Conservation (phyloP, 2,888 invertebrate genomes). For the Chloroclystis v-ata region DNA sequence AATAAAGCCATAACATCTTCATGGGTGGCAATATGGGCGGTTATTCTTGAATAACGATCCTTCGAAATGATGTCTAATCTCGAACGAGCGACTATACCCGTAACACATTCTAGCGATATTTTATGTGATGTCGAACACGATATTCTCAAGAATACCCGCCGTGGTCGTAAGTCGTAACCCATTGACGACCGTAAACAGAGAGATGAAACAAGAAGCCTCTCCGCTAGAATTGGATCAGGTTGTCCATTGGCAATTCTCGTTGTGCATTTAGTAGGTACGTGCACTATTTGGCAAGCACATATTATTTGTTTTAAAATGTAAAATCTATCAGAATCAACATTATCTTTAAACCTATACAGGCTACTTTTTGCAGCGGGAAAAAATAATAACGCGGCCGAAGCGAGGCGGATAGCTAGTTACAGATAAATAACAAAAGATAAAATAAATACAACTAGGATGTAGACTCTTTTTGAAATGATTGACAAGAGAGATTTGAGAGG, state of each 20-base stretch:
- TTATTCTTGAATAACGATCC: neutral
- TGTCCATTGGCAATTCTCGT: conserved; percentile 8
- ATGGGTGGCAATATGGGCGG: conserved; percentile 28
- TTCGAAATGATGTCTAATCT: conserved; percentile 1
- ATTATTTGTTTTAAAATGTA: neutral
- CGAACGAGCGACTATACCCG: neutral
- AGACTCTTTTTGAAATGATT: no score
- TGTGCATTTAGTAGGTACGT: conserved; percentile 10
- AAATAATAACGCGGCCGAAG: no score
- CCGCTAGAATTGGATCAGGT: conserved; percentile 25
- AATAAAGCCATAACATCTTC: conserved; percentile 27
- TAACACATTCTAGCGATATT: neutral
- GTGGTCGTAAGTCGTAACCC: conserved; percentile 5
- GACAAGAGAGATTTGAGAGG: no score
- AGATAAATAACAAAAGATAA: no score
- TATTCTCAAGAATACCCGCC: neutral
- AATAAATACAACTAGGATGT: no score
- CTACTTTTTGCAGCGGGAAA: no score
- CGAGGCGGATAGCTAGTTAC: no score
- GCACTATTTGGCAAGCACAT: conserved; percentile 3
- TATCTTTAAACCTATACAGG: no score
- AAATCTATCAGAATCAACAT: no score
- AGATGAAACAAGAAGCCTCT: conserved; percentile 31
- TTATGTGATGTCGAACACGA: neutral
- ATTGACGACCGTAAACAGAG: conserved; percentile 29